These are phyloP conservation scores for Cheumatopsyche charites DNA, from an alignment of 1,140 invertebrate genomes.

Conservation along the genomic window DNA sequence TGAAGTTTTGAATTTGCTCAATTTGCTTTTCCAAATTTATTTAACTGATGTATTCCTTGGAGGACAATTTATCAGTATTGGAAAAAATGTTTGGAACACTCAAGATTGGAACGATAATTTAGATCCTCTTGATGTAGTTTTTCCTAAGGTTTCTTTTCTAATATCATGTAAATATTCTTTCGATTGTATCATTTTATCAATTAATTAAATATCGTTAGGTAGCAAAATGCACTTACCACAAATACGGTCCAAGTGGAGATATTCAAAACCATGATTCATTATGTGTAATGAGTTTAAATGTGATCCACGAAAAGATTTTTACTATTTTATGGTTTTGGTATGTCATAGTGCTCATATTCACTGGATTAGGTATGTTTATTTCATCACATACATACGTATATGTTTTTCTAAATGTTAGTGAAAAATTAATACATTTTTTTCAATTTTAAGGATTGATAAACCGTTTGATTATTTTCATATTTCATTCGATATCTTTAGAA, in stretches of 20 bases:
- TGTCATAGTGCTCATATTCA: constrained; percentile 68
- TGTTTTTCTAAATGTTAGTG: not conserved
- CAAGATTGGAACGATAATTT: constrained; percentile 61
- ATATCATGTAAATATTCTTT: not conserved
- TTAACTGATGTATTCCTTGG: constrained; percentile 79
- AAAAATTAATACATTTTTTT: constrained; percentile 59
- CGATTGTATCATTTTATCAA: not conserved
- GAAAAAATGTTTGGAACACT: constrained; percentile 62
- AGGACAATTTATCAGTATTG: constrained; percentile 74
- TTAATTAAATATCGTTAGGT: constrained; percentile 58
- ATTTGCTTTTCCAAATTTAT: constrained; percentile 76
- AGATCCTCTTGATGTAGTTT: constrained; percentile 73
- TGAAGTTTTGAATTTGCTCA: constrained; percentile 74
- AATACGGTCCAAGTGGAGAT: constrained; percentile 73
- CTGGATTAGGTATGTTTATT: constrained; percentile 61
- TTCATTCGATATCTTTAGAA: constrained; percentile 61
- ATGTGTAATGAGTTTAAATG: constrained; percentile 83
- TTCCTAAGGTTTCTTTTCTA: constrained; percentile 69
- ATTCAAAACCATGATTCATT: constrained; percentile 78
- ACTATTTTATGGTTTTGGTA: constrained; percentile 87
- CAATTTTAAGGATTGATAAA: constrained; percentile 55
- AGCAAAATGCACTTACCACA: constrained; percentile 80
- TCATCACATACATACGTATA: not conserved
- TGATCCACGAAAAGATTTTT: constrained; percentile 88
- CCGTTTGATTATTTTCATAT: constrained; percentile 54